Evolutionary conservation across 2,888 invertebrate genomes (phyloP).

Genomic region (Ochropleura leucogaster): DNA sequence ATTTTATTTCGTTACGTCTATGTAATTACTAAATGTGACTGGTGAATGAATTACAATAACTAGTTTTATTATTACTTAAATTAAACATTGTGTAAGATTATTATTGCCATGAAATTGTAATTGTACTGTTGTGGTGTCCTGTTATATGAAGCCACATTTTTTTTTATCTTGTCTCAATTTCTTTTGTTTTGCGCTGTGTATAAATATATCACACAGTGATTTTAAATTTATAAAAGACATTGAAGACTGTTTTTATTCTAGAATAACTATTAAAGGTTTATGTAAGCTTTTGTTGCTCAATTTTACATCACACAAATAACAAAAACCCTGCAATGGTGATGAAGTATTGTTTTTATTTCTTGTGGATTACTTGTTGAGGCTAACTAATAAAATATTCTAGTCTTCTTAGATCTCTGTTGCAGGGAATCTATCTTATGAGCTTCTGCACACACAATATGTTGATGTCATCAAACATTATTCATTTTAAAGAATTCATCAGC

Average conservation of each 20-base stretch:
- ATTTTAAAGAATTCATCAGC: constrained; percentile 66
- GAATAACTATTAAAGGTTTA: constrained; percentile 67
- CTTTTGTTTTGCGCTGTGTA: constrained; percentile 62
- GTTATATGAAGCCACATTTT: constrained; percentile 59
- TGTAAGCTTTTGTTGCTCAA: constrained; percentile 74
- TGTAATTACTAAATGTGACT: constrained; percentile 62
- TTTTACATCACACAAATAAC: constrained; percentile 67
- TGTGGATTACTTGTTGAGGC: constrained; percentile 71
- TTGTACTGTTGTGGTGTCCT: constrained; percentile 55
- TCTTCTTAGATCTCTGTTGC: constrained; percentile 79
- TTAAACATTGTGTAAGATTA: constrained; percentile 62
- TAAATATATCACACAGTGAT: constrained; percentile 60
- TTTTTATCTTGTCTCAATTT: constrained; percentile 62
- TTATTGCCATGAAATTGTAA: constrained; percentile 67
- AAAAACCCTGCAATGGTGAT: constrained; percentile 74
- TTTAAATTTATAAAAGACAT: constrained; percentile 79
- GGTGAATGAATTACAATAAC: constrained; percentile 62
- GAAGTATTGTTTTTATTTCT: constrained; percentile 59
- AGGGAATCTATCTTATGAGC: constrained; percentile 65
- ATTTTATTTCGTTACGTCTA: constrained; percentile 74
- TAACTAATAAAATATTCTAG: constrained; percentile 73
- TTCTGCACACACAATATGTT: constrained; percentile 59
- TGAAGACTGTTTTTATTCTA: constrained; percentile 82
- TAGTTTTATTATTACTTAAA: constrained; percentile 59
- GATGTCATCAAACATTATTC: constrained; percentile 56